phyloP scores from a whole-genome alignment of 2,888 invertebrate genomes.

The Alloscopus bannaensis region DNA sequence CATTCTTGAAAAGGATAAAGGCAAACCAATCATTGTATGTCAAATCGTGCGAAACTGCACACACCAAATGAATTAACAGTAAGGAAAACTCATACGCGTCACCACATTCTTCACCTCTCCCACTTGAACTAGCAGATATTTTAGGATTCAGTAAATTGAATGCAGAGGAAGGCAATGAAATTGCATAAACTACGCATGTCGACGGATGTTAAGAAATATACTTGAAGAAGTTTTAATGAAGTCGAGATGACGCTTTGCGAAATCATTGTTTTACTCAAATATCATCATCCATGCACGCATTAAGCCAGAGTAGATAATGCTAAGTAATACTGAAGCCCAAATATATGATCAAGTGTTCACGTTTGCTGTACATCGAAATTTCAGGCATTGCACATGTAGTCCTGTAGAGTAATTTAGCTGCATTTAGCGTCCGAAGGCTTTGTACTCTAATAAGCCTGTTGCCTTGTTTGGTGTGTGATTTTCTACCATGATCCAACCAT shows the following conservation, averaged over 20 bases:
- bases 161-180: no score
- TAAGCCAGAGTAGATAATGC: no score
- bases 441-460: no score
- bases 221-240: conserved; percentile 1
- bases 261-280: no score
- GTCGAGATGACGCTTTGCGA: conserved; percentile 3
- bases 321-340: no score
- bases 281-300: no score
- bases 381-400: no score
- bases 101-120: conserved; percentile 13
- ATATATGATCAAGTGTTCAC: no score
- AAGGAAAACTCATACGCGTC: conserved; percentile 36
- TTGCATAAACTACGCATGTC: background rate
- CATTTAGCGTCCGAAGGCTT: no score
- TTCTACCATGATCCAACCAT: background rate
- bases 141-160: conserved; percentile 25
- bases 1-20: conserved; percentile 23
- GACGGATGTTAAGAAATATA: background rate
- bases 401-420: no score
- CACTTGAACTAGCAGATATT: conserved; percentile 40
- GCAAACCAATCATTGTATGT: conserved; percentile 38
- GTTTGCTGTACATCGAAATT: no score
- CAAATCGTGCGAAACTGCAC: conserved; percentile 37
- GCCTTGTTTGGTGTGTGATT: no score
- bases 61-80: conserved; percentile 25